Evolutionary conservation across 2,888 invertebrate species (phyloP), one percentile per base, ranked within the genome.

Genomic region (Aricia artaxerxes): DNA sequence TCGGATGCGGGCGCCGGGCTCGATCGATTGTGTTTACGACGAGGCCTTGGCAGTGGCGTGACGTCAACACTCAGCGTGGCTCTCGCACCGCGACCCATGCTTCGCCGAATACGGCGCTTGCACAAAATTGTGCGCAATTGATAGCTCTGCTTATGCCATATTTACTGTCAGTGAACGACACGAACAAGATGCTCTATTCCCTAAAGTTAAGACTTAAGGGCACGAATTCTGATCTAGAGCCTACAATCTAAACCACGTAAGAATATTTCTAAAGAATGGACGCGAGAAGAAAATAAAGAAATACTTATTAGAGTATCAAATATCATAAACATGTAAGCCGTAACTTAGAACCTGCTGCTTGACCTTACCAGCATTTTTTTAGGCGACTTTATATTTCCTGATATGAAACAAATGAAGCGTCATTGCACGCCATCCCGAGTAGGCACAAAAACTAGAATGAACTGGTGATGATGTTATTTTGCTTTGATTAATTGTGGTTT

Each of bases 41-140:
- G 85, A 84, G 88, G 87, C 91, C 91, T 91, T 91, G 91, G 91
- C 91, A 91, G 87, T 91, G 91, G 88, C 81, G 85, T 90, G 91
- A 90, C 91, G 90, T 91, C 90, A 24, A 24, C 24, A 24, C 24
- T 24, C 24, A 90, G 78, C 77, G 80, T 24, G 7, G 61, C 61
- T 64, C 24, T 2, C 24, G 60, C n/a, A 6, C n/a, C 60, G 57
- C 16, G 24, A 61, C 61, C 61, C 61, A n/a, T 16, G 61, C 57
- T 57, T 57, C 57, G 53, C 53, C 53, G 53, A 53, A 53, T 53
- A 53, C 53, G 57, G 57, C 57, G 57, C 57, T 57, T 57, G 57
- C 57, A 61, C 2, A 61, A n/a, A n/a, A 7, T 61, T n/a, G 6
- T 61, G 61, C 61, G 61, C 61, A 24, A 24, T 61, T 16, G 3